These are phyloP conservation scores for Xylota segnis DNA, from an alignment of 2,888 invertebrate species.

Conservation along the genomic window DNA sequence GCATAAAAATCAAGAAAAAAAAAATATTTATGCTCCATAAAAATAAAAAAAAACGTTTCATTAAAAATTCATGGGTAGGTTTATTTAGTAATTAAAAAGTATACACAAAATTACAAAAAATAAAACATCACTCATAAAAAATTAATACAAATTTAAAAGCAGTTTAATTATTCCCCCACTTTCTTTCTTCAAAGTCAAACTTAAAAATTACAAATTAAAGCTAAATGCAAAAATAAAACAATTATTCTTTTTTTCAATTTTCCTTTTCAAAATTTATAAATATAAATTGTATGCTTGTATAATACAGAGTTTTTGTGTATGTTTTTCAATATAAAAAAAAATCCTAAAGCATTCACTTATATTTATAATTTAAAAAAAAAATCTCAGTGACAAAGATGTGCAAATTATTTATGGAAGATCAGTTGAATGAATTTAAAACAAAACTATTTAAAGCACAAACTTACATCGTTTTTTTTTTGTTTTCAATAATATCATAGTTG, in stretches of 20 bases:
- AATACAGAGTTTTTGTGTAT: conserved; percentile 68
- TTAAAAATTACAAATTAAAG: conserved; percentile 62
- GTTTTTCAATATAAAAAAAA: conserved; percentile 27
- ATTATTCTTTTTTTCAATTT: conserved; percentile 10
- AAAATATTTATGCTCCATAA: conserved; percentile 2
- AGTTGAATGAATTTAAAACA: conserved; percentile 35
- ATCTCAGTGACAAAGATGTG: conserved; percentile 51
- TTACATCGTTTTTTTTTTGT: not conserved
- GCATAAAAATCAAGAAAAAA: not conserved
- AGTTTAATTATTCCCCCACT: conserved; percentile 2
- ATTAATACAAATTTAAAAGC: conserved; percentile 38
- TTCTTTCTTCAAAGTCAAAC: conserved; percentile 25
- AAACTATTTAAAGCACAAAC: conserved; percentile 14
- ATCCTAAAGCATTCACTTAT: conserved; percentile 37
- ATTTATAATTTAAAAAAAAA: conserved; percentile 38
- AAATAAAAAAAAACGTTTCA: conserved; percentile 26
- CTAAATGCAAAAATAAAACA: conserved; percentile 52
- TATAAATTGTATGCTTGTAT: conserved; percentile 63
- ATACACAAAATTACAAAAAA: conserved; percentile 52
- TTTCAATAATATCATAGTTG: conserved; percentile 12
- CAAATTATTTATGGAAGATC: conserved; percentile 69
- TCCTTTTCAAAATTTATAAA: conserved; percentile 52
- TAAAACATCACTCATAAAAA: conserved; percentile 63
- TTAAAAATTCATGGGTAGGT: conserved; percentile 49
- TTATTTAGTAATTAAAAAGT: conserved; percentile 60